phyloP scores from a whole-genome alignment of 2,113 vertebrate species.

The Plectropomus leopardus region DNA sequence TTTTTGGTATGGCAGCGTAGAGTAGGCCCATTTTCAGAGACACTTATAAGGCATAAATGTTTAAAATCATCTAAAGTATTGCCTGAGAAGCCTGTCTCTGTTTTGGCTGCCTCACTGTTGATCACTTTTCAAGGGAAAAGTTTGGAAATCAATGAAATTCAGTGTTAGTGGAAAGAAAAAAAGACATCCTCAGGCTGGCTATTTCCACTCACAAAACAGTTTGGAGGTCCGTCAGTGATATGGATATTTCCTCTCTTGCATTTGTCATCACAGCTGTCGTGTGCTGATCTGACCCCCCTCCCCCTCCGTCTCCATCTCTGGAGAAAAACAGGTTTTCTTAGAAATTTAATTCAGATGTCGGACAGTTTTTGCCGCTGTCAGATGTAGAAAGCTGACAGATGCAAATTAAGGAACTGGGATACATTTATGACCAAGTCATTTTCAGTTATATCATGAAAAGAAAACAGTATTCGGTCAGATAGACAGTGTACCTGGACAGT shows the following conservation, averaged over 20 bases:
- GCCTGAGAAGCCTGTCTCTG: neutral
- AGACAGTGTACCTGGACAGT: conserved; percentile 64
- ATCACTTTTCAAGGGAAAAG: conserved; percentile 28
- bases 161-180: conserved; percentile 21
- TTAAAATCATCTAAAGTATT: neutral
- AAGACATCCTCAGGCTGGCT: conserved; percentile 11
- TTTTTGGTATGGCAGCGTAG: neutral
- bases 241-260: conserved; percentile 52
- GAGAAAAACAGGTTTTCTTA: conserved; percentile 32
- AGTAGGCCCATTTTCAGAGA: neutral
- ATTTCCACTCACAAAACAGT: conserved; percentile 35
- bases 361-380: conserved; percentile 36
- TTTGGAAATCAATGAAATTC: conserved; percentile 17
- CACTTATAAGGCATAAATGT: neutral
- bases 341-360: conserved; percentile 24
- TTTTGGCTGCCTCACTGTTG: neutral
- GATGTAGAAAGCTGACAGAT: conserved; percentile 45
- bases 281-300: conserved; percentile 11
- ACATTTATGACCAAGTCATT: conserved; percentile 31
- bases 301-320: conserved; percentile 5
- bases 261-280: conserved; percentile 60
- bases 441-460: conserved; percentile 26
- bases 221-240: conserved; percentile 24
- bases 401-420: conserved; percentile 10
- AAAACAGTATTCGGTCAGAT: conserved; percentile 28